Percentiles rank a stretch among this genome's conserved stretches.
Conservation (phyloP, 1,140 invertebrate species). For the Drosophila kikkawai region DNA sequence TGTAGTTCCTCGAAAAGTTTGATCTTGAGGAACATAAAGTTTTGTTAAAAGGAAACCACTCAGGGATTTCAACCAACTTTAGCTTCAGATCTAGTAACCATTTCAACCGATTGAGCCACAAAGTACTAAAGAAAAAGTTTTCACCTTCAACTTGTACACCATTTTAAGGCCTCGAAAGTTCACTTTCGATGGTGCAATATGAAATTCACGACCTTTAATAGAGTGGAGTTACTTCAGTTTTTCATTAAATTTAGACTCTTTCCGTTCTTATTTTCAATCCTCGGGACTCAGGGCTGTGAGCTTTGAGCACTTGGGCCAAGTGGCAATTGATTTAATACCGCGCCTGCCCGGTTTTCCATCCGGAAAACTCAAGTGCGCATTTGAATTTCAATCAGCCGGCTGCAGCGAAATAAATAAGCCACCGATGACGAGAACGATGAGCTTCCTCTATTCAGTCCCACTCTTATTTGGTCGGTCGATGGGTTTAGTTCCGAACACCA, state of each 20-base stretch:
- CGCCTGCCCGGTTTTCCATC: constrained; percentile 41
- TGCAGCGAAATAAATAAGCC: constrained; percentile 71
- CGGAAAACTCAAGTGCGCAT: constrained; percentile 58
- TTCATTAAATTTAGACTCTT: constrained; percentile 17
- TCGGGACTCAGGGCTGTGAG: constrained; percentile 4
- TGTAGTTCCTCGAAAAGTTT: constrained; percentile 28
- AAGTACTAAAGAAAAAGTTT: constrained; percentile 16
- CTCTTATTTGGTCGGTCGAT: background rate
- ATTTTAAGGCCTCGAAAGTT: constrained; percentile 22
- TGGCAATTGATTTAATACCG: constrained; percentile 58
- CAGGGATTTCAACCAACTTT: constrained; percentile 20
- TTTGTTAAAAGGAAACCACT: constrained; percentile 19
- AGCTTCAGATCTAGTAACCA: constrained; percentile 20
- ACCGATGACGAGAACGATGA: constrained; percentile 36
- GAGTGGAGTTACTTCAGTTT: constrained; percentile 6
- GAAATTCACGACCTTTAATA: constrained; percentile 20
- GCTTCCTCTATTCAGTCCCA: constrained; percentile 24
- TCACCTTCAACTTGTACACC: constrained; percentile 15
- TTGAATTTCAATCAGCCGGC: constrained; percentile 75
- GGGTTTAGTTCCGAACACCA: background rate
- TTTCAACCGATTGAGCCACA: constrained; percentile 29
- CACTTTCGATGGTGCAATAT: constrained; percentile 6
- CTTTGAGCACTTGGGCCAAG: constrained; percentile 35
- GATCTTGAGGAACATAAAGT: constrained; percentile 13
- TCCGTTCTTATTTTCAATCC: constrained; percentile 25